Evolutionary conservation across 2,888 invertebrate species (phyloP).

Genomic region (Holacanthella duospinosa): DNA sequence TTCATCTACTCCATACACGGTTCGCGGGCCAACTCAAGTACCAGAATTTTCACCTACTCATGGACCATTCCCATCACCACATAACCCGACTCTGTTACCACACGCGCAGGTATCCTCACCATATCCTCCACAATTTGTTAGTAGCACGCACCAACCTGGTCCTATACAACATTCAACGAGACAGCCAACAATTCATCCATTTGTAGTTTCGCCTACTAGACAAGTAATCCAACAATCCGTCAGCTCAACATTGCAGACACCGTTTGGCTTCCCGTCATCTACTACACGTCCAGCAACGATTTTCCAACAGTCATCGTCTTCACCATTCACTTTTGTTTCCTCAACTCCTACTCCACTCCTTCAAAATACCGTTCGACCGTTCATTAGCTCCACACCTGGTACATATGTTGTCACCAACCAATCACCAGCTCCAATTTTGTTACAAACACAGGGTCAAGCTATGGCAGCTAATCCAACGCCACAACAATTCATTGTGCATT

Average conservation of each 20-base stretch:
- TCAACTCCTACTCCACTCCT: constrained; percentile 12
- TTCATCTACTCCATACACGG: too few species aligned
- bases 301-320: constrained; percentile 7
- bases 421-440: constrained; percentile 2
- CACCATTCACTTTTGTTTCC: constrained; percentile 12
- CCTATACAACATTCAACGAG: neutral
- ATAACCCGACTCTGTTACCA: neutral
- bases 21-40: neutral
- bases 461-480: too few species aligned
- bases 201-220: neutral
- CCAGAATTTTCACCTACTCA: neutral
- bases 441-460: neutral
- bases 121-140: neutral
- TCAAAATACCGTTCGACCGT: neutral
- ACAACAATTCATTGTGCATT: neutral
- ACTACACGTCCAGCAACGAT: constrained; percentile 7
- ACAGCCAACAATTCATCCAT: neutral
- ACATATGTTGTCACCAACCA: constrained; percentile 3
- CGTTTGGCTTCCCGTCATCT: constrained; percentile 4
- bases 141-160: neutral
- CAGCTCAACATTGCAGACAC: constrained; percentile 4
- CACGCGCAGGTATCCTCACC: neutral
- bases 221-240: neutral
- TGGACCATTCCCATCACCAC: neutral
- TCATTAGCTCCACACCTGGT: constrained; percentile 10